phyloP scores from a whole-genome alignment of 2,888 invertebrate species.

The Eilema griseolum region DNA sequence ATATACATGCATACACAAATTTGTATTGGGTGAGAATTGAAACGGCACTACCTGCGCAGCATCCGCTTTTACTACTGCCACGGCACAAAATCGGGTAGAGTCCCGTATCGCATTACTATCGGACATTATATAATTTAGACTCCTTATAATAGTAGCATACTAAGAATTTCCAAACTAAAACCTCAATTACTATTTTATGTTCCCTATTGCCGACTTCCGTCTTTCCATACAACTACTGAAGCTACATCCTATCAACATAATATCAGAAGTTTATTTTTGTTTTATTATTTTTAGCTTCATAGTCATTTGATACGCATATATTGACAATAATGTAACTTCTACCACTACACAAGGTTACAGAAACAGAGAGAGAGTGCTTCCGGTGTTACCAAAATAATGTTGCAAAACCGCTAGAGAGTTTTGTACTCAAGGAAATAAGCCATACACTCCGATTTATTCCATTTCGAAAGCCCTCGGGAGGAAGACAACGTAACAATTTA shows the following conservation, averaged over 20 bases:
- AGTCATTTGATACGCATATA: no score
- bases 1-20: no score
- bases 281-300: neutral
- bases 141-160: no score
- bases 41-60: no score
- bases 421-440: conserved; percentile 16
- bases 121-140: no score
- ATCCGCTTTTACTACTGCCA: no score
- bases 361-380: conserved; percentile 5
- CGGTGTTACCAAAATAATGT: conserved; percentile 12
- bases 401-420: conserved; percentile 16
- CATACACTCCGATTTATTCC: conserved; percentile 22
- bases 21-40: no score
- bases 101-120: no score
- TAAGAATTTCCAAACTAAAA: no score
- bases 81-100: no score
- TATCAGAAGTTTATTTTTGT: neutral
- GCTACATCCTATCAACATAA: neutral
- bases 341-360: neutral
- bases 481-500: conserved; percentile 19
- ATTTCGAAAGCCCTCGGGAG: conserved; percentile 20
- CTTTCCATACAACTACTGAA: neutral
- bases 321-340: neutral
- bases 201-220: neutral
- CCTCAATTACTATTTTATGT: no score